Percentiles rank a stretch among this genome's conserved stretches.
These are phyloP conservation scores for Megaptera novaeangliae DNA, from an alignment of 2,113 vertebrate genomes.

Conservation along the genomic window DNA sequence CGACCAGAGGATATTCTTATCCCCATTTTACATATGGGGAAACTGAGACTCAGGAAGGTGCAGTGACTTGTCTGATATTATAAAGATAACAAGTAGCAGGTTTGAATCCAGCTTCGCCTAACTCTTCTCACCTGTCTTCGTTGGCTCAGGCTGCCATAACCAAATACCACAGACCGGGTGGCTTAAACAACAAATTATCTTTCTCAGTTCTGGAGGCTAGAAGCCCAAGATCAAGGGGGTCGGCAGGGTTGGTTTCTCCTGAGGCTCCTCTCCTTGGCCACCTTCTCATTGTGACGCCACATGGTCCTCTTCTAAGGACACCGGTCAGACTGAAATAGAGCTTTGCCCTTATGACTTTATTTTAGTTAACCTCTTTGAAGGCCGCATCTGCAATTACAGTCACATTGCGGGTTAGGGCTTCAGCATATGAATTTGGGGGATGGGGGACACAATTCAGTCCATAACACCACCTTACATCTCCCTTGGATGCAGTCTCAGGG, in stretches of 20 bases:
- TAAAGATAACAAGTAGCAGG: neutral
- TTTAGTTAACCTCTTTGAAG: neutral
- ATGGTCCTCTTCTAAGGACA: neutral
- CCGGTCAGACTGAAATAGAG: neutral
- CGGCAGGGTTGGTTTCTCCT: neutral
- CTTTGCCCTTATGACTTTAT: neutral
- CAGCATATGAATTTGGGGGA: neutral
- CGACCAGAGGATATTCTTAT: neutral
- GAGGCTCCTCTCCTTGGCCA: neutral
- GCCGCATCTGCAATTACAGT: neutral
- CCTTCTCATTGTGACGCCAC: neutral
- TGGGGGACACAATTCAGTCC: neutral
- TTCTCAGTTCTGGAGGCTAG: neutral
- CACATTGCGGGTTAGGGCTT: neutral
- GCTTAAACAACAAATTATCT: neutral
- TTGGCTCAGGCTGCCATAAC: neutral
- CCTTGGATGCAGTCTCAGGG: neutral
- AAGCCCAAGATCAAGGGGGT: neutral
- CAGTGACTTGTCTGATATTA: neutral
- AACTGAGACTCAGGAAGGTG: neutral
- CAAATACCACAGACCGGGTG: neutral
- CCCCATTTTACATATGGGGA: neutral
- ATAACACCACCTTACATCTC: neutral
- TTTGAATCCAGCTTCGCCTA: neutral
- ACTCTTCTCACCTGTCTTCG: neutral